phyloP scores from a whole-genome alignment of 2,888 invertebrate genomes.

The Micoletzkya japonica region DNA sequence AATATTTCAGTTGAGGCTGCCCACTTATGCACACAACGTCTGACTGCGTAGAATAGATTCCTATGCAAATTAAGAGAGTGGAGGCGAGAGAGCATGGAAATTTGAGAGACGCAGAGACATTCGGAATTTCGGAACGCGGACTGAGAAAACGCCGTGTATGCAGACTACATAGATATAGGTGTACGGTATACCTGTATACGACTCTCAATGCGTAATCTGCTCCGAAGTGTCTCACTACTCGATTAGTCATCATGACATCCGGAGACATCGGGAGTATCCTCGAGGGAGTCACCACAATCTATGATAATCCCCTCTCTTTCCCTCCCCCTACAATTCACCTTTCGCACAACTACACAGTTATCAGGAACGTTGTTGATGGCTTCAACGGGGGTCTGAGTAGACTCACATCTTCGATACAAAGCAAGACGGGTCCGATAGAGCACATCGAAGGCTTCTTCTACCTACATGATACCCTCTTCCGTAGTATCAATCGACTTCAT shows the following conservation, averaged over 20 bases:
- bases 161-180: neutral
- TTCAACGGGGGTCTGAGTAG: slow-evolving; percentile 5
- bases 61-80: no score
- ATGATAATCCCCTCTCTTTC: slow-evolving; percentile 10
- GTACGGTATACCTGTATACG: slow-evolving; percentile 21
- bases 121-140: no score
- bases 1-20: no score
- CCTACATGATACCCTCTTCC: neutral
- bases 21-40: no score
- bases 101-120: no score
- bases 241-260: slow-evolving; percentile 61
- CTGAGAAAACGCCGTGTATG: no score
- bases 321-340: no score
- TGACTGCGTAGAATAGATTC: no score
- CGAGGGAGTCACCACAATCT: slow-evolving; percentile 48
- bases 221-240: slow-evolving; percentile 54
- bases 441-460: slow-evolving; percentile 24
- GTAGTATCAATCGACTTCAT: neutral
- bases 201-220: slow-evolving; percentile 48
- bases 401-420: slow-evolving; percentile 22
- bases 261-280: slow-evolving; percentile 47
- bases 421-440: slow-evolving; percentile 15
- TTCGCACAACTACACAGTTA: slow-evolving; percentile 39
- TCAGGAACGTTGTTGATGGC: slow-evolving; percentile 26
- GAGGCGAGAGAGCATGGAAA: no score